Evolutionary conservation across 2,113 vertebrate genomes (phyloP), one percentile per base, ranked within the genome.

Genomic region (Fukomys damarensis): DNA sequence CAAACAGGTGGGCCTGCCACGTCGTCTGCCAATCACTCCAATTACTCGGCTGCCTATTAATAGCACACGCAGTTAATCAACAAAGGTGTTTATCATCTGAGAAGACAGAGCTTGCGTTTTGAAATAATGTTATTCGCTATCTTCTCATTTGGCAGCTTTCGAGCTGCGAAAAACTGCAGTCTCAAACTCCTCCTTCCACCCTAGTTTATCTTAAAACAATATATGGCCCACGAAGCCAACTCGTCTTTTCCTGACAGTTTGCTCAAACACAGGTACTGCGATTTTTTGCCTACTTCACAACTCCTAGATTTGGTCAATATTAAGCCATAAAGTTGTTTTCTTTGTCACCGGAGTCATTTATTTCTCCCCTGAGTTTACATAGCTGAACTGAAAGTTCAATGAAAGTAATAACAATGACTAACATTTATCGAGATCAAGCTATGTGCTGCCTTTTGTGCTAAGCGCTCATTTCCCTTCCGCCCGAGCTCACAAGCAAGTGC

Each of bases 11-110:
- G 92, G 58, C 77, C 38, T 0, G 77, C 52, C 59, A 54, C 94
- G 49, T 41, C 66, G 54, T 43, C 19, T 10, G 85, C 63, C 96
- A 90, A 95, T 94, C 96, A 86, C 92, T 83, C 96, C 93, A 94
- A 41, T 41, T 28, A 91, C 81, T 93, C 95, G 32, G 86, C 79
- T 49, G 54, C 89, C 93, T 88, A 61, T 89, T 97, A 96, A 82
- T 8, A 49, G 77, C 83, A 35, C 1, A 8, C 0, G 94, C 95
- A 97, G 97, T 95, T 87, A 95, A 97, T 96, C 92, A 92, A 63
- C 96, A 92, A 84, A 96, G 83, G 97, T 96, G 93, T 96, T 97
- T 94, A 94, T 89, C 97, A 19, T 74, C 80, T 70, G 28, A 41
- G 97, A 79, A 76, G 91, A 95, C 94, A 85, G 70, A 24, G 88